Evolutionary conservation across 2,113 vertebrate genomes (phyloP).

Genomic region (Garra rufa): DNA sequence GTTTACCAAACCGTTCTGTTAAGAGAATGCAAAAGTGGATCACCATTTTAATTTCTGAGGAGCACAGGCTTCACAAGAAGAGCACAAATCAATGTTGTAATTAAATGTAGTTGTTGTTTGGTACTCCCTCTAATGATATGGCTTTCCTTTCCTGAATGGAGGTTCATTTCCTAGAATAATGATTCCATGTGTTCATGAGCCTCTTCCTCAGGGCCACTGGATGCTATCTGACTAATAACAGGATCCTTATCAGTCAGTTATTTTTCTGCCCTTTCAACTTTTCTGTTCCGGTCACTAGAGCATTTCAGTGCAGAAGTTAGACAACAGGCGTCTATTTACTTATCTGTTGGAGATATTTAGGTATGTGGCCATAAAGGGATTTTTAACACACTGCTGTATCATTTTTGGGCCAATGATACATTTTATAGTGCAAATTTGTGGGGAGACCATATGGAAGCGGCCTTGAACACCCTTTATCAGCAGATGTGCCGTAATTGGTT

Average conservation of each 20-base stretch:
- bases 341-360: not conserved
- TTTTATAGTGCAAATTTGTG: not conserved
- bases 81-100: conserved; percentile 38
- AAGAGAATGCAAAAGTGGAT: not conserved
- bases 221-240: conserved; percentile 43
- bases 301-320: conserved; percentile 6
- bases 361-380: not conserved
- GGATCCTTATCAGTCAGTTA: conserved; percentile 46
- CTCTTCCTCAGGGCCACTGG: conserved; percentile 32
- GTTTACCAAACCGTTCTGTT: not conserved
- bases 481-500: not conserved
- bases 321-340: not conserved
- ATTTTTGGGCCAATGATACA: not conserved
- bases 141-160: conserved; percentile 46
- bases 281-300: not conserved
- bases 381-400: not conserved
- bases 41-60: not conserved
- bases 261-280: conserved; percentile 28
- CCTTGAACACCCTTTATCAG: not conserved
- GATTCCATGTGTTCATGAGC: conserved; percentile 46
- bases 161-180: conserved; percentile 58
- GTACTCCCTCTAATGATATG: conserved; percentile 48
- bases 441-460: not conserved
- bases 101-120: conserved; percentile 54
- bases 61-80: conserved; percentile 1